Evolutionary conservation across 2,888 invertebrate species (phyloP).

Genomic region (Neocrepidodera transversa): DNA sequence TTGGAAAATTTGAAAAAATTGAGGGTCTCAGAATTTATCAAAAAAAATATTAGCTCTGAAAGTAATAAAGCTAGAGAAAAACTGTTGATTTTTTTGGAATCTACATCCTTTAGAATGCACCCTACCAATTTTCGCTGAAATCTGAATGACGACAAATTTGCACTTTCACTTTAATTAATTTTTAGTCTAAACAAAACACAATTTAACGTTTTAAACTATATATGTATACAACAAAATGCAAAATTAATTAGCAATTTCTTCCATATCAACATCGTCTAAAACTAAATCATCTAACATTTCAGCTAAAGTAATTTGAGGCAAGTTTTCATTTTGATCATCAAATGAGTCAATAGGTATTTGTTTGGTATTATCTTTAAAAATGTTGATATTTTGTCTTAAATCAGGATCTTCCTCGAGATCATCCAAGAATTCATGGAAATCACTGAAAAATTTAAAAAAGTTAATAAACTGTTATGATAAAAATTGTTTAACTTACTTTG

Average conservation of each 20-base stretch:
- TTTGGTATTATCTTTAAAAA: slow-evolving; percentile 75
- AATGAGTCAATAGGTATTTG: slow-evolving; percentile 65
- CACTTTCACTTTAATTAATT: no score
- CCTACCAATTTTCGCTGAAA: no score
- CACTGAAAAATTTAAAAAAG: slow-evolving; percentile 65
- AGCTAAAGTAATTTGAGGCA: slow-evolving; percentile 82
- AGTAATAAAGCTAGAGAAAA: no score
- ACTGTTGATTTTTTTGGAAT: no score
- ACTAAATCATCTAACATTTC: slow-evolving; percentile 94
- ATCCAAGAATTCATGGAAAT: slow-evolving; percentile 94
- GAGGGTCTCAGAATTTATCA: no score
- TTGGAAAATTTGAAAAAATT: no score
- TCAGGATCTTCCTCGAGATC: slow-evolving; percentile 95
- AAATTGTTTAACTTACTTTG: slow-evolving; percentile 61
- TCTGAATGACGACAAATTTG: no score
- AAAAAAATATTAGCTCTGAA: no score
- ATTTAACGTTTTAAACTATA: not conserved
- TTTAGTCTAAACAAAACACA: no score
- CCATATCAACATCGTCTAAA: slow-evolving; percentile 82
- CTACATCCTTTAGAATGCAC: no score
- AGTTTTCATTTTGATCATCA: slow-evolving; percentile 65
- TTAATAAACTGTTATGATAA: slow-evolving; percentile 14
- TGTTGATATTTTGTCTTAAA: slow-evolving; percentile 90
- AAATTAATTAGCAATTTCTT: slow-evolving; percentile 54
- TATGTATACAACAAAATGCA: not conserved